Evolutionary conservation across 64 coral and sea anemone genomes (phyloP).

Genomic region (Acropora yongei): DNA sequence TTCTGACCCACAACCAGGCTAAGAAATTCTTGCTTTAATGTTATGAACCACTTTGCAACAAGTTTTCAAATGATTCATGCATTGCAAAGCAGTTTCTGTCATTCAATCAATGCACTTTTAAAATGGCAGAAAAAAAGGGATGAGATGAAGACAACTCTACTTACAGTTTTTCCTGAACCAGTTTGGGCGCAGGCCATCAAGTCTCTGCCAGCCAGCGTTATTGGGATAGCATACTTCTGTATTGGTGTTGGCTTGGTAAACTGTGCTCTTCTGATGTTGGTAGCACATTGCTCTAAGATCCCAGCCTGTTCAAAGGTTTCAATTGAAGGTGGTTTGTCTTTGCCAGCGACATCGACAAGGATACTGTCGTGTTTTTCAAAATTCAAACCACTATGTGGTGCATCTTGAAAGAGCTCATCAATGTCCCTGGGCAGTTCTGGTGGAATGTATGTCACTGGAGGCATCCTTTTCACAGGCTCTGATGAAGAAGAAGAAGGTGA

Average conservation of each 20-base stretch:
- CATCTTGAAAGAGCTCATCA: constrained; percentile 74
- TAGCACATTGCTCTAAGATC: constrained; percentile 73
- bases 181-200: constrained; percentile 99
- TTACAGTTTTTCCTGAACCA: constrained; percentile 98
- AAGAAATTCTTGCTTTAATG: no score
- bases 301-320: constrained; percentile 82
- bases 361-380: constrained; percentile 95
- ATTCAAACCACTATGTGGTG: constrained; percentile 87
- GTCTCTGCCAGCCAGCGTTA: constrained; percentile 77
- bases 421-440: constrained; percentile 79
- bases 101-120: no score
- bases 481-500: neutral
- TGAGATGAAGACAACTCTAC: neutral
- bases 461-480: neutral
- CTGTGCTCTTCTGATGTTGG: constrained; percentile 80
- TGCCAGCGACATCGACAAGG: constrained; percentile 78
- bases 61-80: no score
- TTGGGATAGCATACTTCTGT: constrained; percentile 94
- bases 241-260: constrained; percentile 93
- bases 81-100: no score
- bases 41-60: no score
- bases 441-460: constrained; percentile 89
- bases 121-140: no score
- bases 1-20: no score
- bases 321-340: constrained; percentile 60